Percentiles rank a stretch among this genome's conserved stretches.
Conservation (phyloP, 2,888 invertebrate genomes). For the Drosophila acutilabella region DNA sequence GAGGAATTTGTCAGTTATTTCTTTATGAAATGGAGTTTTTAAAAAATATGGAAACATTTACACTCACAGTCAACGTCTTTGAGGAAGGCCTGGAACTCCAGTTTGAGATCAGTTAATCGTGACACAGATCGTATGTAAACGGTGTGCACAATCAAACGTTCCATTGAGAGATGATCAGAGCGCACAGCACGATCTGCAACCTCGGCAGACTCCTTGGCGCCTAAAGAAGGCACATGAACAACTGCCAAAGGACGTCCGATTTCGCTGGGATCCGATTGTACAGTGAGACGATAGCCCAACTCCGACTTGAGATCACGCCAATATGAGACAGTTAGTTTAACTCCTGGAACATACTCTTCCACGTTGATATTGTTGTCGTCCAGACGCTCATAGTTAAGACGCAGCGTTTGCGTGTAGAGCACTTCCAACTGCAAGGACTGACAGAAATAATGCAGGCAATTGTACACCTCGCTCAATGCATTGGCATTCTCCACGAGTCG, state of each 20-base stretch:
- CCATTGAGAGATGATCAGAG: slow-evolving; percentile 97
- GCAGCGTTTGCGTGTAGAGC: slow-evolving; percentile 94
- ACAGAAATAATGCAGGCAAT: slow-evolving; percentile 95
- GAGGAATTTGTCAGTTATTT: background rate
- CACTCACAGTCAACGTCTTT: slow-evolving; percentile 91
- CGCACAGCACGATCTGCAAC: slow-evolving; percentile 92
- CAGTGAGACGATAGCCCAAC: slow-evolving; percentile 93
- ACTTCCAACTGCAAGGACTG: slow-evolving; percentile 97
- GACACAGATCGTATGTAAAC: slow-evolving; percentile 96
- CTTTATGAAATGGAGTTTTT: too few species aligned
- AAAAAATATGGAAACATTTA: slow-evolving; percentile 83
- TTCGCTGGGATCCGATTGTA: slow-evolving; percentile 94
- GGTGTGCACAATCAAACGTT: slow-evolving; percentile 96
- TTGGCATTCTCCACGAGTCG: slow-evolving; percentile 90
- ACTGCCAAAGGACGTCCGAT: slow-evolving; percentile 91
- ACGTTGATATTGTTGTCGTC: slow-evolving; percentile 96
- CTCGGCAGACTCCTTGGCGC: slow-evolving; percentile 86
- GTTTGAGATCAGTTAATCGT: slow-evolving; percentile 92
- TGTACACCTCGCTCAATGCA: slow-evolving; percentile 93
- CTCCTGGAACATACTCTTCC: slow-evolving; percentile 95
- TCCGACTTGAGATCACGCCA: slow-evolving; percentile 94
- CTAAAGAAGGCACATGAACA: slow-evolving; percentile 87
- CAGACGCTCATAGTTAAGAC: slow-evolving; percentile 94
- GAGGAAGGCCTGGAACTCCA: slow-evolving; percentile 86
- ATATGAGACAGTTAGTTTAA: slow-evolving; percentile 95